These are phyloP conservation scores for Antheraea yamamai DNA, from an alignment of 2,888 invertebrate genomes.

Conservation along the genomic window DNA sequence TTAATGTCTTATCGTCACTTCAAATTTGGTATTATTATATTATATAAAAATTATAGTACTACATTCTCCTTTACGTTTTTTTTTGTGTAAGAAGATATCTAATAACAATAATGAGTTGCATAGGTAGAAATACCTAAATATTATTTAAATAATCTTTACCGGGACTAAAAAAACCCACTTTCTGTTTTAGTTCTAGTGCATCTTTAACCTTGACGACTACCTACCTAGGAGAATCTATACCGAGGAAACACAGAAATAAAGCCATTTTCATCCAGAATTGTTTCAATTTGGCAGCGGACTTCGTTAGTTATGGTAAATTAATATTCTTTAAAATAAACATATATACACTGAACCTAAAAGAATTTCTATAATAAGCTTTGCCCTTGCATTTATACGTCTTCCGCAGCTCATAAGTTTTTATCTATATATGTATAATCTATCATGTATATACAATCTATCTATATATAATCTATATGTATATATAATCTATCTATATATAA, in stretches of 20 bases:
- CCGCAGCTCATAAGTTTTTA: neutral
- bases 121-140: too few species aligned
- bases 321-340: neutral
- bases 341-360: neutral
- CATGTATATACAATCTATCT: too few species aligned
- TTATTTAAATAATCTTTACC: neutral
- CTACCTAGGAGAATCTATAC: constrained; percentile 73
- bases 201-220: constrained; percentile 75
- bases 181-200: constrained; percentile 50
- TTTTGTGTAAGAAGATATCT: neutral
- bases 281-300: constrained; percentile 47
- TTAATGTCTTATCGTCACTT: neutral
- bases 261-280: constrained; percentile 55
- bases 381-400: neutral
- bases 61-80: neutral
- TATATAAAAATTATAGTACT: neutral
- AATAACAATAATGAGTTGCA: too few species aligned
- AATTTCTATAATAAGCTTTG: neutral
- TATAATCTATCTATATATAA: too few species aligned
- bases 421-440: neutral
- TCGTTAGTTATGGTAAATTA: constrained; percentile 45
- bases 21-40: neutral
- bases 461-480: too few species aligned
- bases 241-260: constrained; percentile 40
- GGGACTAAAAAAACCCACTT: neutral